Conservation (phyloP, 2,888 invertebrate genomes). For the Cyclophora punctaria region DNA sequence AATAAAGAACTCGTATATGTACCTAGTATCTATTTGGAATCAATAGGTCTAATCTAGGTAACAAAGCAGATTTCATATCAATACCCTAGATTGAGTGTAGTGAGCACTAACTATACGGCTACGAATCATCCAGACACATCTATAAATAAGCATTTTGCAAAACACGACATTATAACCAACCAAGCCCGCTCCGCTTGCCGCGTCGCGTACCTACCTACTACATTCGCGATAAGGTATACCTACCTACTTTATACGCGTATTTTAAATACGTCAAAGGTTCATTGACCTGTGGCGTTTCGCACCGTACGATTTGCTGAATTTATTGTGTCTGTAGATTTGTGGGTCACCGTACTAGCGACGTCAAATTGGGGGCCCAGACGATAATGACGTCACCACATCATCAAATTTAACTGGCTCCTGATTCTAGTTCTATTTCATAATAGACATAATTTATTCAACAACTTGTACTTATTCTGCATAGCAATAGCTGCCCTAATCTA, state of each 20-base stretch:
- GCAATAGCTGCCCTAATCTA: constrained; percentile 66
- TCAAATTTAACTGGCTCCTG: constrained; percentile 56
- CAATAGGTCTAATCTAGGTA: too few relatives aligned
- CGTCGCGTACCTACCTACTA: constrained; percentile 41
- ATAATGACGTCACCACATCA: constrained; percentile 60
- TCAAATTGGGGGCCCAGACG: constrained; percentile 63
- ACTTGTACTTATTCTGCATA: constrained; percentile 50
- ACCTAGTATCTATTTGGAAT: too few relatives aligned
- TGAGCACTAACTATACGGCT: constrained; percentile 13
- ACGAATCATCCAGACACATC: constrained; percentile 57
- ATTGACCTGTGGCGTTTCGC: constrained; percentile 63
- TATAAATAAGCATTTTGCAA: constrained; percentile 69
- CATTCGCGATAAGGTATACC: not conserved
- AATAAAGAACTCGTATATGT: too few relatives aligned
- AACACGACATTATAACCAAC: constrained; percentile 27
- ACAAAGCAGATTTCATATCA: not conserved
- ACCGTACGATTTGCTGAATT: constrained; percentile 62
- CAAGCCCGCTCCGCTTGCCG: constrained; percentile 48
- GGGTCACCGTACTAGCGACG: constrained; percentile 69
- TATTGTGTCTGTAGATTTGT: constrained; percentile 75
- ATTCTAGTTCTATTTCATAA: constrained; percentile 61
- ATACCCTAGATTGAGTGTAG: not conserved
- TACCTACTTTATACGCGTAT: constrained; percentile 49
- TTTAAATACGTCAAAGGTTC: constrained; percentile 73
- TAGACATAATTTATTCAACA: constrained; percentile 44